Conservation (phyloP, 1,140 invertebrate genomes). For the Drosophila athabasca region DNA sequence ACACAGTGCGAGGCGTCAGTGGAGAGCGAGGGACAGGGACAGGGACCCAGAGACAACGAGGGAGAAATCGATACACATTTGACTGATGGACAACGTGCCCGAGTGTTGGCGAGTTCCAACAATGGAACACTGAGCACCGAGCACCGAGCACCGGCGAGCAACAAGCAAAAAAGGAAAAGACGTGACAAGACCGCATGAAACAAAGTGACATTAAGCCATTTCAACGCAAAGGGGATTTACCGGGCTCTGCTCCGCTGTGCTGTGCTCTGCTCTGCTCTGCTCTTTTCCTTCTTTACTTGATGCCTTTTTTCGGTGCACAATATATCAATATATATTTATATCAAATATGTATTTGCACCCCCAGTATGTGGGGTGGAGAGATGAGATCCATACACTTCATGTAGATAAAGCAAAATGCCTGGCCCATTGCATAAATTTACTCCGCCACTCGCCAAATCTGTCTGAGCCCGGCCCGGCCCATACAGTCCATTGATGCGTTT, state of each 20-base stretch:
- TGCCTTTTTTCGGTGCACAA: conserved; percentile 34
- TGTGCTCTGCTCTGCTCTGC: not conserved
- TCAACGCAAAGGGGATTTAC: conserved; percentile 78
- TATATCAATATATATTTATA: conserved; percentile 53
- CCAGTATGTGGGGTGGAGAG: conserved; percentile 1
- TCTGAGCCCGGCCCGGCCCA: conserved; percentile 17
- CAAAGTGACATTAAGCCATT: conserved; percentile 80
- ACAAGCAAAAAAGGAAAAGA: conserved; percentile 51
- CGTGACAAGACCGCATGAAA: conserved; percentile 80
- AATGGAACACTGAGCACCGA: conserved; percentile 21
- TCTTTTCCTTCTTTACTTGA: conserved; percentile 38
- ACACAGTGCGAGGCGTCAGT: not conserved
- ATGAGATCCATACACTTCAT: conserved; percentile 36
- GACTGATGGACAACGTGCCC: conserved; percentile 70
- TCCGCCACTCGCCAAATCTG: conserved; percentile 28
- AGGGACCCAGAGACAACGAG: conserved; percentile 9
- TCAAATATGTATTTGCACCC: conserved; percentile 27
- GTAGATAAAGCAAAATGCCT: conserved; percentile 55
- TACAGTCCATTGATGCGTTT: conserved; percentile 68
- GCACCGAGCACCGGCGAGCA: conserved; percentile 2
- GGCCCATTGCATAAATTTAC: conserved; percentile 67
- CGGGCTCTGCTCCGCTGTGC: conserved; percentile 9
- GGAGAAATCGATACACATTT: conserved; percentile 75
- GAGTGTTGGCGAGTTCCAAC: conserved; percentile 26
- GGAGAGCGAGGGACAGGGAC: not conserved